Base-by-base conservation (phyloP, 2,113 vertebrate species). In the Serranochromis macrocephalus region DNA sequence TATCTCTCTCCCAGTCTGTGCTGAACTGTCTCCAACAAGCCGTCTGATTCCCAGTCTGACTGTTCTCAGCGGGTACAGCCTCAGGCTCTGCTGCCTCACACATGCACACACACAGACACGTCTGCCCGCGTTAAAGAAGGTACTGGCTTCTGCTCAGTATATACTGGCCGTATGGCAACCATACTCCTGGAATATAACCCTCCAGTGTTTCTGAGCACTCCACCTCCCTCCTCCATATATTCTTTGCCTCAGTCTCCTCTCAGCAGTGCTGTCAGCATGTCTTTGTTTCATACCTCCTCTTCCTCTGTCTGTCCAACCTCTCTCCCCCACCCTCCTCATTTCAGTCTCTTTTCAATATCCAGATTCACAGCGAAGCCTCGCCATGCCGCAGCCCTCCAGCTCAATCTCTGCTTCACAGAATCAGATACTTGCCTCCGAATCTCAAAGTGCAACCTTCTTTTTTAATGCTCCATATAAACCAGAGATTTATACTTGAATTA, bases 401-500 rank as follows among this genome's bases (percentile, higher is more conserved):
- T 87, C 90, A 90, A 68, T 92, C 90, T 91, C 79, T 84, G 88
- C 75, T 84, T 79, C 89, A 82, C 85, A 87, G 87, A 88, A 90
- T 88, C 88, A 92, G 90, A 91, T 91, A 58, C 73, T 83, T 63
- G 61, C 78, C 47, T 89, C 7, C 21, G 21, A 90, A 88, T 75
- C 45, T 87, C 87, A 38, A 82, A 84, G 40, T 24, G 79, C 55
- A 83, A 31, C 71, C 79, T 83, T 14, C 45, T 47, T 14, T 54
- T 89, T 90, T 75, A 89, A 63, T 89, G 66, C 40, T 9, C 14
- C 89, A 89, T 82, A 89, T 88, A 90, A 91, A 91, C 42, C 81
- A 31, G 53, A 91, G 53, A 85, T 85, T 93, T 91, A 94, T 71
- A 91, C 87, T 84, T 93, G 85, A 93, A 86, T 90, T 83, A 55